Conservation (phyloP, 1,140 invertebrate genomes). For the Bombyx mandarina region DNA sequence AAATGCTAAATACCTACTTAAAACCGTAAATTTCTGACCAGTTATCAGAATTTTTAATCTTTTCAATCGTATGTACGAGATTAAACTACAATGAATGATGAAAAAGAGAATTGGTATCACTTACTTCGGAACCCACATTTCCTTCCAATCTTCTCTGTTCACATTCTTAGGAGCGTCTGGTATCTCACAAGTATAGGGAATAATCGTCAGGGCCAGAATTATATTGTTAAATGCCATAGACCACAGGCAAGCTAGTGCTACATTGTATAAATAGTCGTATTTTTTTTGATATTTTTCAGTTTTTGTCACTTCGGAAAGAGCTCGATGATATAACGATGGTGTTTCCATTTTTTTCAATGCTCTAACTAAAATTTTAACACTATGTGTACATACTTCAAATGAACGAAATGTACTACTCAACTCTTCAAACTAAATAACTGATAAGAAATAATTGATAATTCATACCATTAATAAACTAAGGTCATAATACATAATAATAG, state of each 20-base stretch:
- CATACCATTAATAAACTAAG: too few species aligned
- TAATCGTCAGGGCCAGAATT: slow-evolving; percentile 32
- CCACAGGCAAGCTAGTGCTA: slow-evolving; percentile 29
- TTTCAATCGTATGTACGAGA: too few species aligned
- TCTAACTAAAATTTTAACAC: too few species aligned
- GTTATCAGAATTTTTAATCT: too few species aligned
- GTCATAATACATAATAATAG: too few species aligned
- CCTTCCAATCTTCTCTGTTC: slow-evolving; percentile 36
- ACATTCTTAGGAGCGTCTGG: slow-evolving; percentile 31
- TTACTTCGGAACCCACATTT: slow-evolving; percentile 42
- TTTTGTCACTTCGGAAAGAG: slow-evolving; percentile 33
- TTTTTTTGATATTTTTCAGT: slow-evolving; percentile 38
- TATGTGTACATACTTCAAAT: too few species aligned
- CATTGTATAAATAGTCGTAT: slow-evolving; percentile 39
- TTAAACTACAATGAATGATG: too few species aligned
- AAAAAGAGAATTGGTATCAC: slow-evolving; percentile 9
- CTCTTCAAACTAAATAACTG: too few species aligned
- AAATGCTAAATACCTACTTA: too few species aligned
- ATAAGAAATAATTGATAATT: too few species aligned
- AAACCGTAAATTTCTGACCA: too few species aligned
- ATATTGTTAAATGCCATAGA: slow-evolving; percentile 37
- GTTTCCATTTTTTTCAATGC: slow-evolving; percentile 7
- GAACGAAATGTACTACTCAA: too few species aligned
- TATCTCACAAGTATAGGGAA: slow-evolving; percentile 37
- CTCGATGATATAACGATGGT: slow-evolving; percentile 32